phyloP scores from a whole-genome alignment of 2,888 invertebrate genomes.

The Dioctria linearis region DNA sequence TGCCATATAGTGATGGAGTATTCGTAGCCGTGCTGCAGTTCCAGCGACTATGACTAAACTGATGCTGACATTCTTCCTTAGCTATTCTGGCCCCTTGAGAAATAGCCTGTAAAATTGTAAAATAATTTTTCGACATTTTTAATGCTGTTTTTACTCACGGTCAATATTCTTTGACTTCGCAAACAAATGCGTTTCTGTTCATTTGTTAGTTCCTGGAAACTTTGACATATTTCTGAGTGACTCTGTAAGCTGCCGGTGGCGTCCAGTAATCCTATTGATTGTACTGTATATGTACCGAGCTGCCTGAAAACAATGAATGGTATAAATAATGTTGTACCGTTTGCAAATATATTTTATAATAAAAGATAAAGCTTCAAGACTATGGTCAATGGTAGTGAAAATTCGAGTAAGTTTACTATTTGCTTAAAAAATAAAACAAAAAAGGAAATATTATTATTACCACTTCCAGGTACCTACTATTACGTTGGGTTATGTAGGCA shows the following conservation, averaged over 20 bases:
- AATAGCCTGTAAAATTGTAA: constrained; percentile 77
- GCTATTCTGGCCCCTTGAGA: constrained; percentile 87
- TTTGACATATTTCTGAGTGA: constrained; percentile 59
- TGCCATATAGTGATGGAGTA: constrained; percentile 86
- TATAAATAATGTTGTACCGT: too few relatives aligned
- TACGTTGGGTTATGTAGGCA: too few relatives aligned
- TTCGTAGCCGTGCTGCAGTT: constrained; percentile 77
- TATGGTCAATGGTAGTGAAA: too few relatives aligned
- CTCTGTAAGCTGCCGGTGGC: constrained; percentile 53
- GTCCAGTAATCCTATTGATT: constrained; percentile 59
- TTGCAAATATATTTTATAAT: too few relatives aligned
- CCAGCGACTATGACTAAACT: constrained; percentile 90
- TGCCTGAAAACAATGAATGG: constrained; percentile 55
- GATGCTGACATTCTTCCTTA: constrained; percentile 91
- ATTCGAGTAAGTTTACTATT: too few relatives aligned
- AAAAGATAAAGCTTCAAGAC: too few relatives aligned
- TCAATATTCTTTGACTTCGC: constrained; percentile 58
- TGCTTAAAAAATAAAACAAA: too few relatives aligned
- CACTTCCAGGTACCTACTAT: too few relatives aligned
- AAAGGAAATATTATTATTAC: too few relatives aligned
- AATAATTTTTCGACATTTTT: neutral
- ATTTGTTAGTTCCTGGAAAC: constrained; percentile 57
- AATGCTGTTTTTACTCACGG: constrained; percentile 51
- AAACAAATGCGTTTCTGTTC: constrained; percentile 59
- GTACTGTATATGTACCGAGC: constrained; percentile 59